A percentile compares a stretch with the other conserved stretches of the same genome.
Conservation (phyloP, 2,888 invertebrate genomes). For the Amphimallon solstitiale region DNA sequence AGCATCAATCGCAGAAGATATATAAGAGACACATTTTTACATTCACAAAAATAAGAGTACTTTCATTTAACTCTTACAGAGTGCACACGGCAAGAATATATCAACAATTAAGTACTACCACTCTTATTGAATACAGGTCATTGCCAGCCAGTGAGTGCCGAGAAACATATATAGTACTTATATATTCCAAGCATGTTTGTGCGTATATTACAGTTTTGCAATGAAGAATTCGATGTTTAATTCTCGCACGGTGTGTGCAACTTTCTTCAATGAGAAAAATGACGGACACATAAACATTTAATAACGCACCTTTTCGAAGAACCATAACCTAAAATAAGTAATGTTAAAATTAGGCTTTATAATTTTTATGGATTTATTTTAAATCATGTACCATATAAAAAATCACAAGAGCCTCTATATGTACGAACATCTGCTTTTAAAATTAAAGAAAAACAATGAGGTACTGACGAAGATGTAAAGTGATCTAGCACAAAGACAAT, state of each 20-base stretch:
- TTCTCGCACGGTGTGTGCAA: neutral
- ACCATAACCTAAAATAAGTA: too few species aligned
- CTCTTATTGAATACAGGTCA: slow-evolving; percentile 49
- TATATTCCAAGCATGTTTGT: slow-evolving; percentile 4
- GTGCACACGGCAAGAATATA: slow-evolving; percentile 21
- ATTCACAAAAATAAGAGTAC: slow-evolving; percentile 23
- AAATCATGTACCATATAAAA: too few species aligned
- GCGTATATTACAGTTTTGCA: neutral
- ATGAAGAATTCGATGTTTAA: slow-evolving; percentile 7
- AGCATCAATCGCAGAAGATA: neutral
- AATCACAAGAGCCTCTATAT: too few species aligned
- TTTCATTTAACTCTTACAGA: slow-evolving; percentile 30
- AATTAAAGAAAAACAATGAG: too few species aligned
- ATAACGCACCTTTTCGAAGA: too few species aligned
- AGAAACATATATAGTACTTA: slow-evolving; percentile 2
- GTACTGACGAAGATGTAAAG: too few species aligned
- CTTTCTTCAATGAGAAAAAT: neutral
- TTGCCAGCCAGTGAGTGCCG: slow-evolving; percentile 46
- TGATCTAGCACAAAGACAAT: neutral
- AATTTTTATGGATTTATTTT: too few species aligned
- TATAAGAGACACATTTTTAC: slow-evolving; percentile 13
- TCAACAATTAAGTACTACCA: slow-evolving; percentile 15
- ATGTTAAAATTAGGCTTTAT: too few species aligned
- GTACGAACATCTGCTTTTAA: too few species aligned
- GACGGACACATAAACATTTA: neutral